These are phyloP conservation scores for Chlorocebus sabaeus DNA, from an alignment of 2,113 vertebrate species.

Conservation along the genomic window DNA sequence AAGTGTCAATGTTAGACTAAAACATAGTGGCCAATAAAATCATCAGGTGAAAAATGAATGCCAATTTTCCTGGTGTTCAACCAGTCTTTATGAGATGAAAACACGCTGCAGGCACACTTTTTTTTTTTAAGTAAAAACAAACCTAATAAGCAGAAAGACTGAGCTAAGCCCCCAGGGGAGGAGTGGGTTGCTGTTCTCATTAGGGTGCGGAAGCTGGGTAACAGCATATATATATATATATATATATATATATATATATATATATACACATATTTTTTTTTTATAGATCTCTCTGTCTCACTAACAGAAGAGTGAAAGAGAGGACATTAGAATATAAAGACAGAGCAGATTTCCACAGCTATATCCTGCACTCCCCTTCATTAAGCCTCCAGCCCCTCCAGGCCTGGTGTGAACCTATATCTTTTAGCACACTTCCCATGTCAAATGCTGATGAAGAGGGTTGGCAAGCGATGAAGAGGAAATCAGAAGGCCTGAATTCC, in stretches of 20 bases:
- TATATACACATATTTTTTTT: too few species aligned
- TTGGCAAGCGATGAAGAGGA: not conserved
- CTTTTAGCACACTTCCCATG: too few species aligned
- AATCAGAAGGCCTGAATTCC: not conserved
- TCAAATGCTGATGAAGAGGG: not conserved
- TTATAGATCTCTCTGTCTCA: not conserved
- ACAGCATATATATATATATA: not conserved
- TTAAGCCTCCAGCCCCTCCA: fast-evolving
- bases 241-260: too few species aligned
- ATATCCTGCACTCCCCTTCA: fast-evolving
- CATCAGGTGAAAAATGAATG: not conserved
- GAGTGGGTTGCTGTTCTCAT: not conserved
- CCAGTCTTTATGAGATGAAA: not conserved
- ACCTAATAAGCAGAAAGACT: not conserved
- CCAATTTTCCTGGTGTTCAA: not conserved
- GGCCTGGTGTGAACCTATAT: not conserved
- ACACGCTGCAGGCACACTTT: not conserved
- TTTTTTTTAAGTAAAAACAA: not conserved
- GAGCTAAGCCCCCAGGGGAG: not conserved
- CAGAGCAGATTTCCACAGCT: not conserved
- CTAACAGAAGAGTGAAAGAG: not conserved
- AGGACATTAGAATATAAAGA: not conserved
- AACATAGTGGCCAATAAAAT: not conserved
- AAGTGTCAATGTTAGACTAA: not conserved
- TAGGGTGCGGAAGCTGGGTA: not conserved